Conservation (phyloP, 2,113 vertebrate species). For the Centropristis striata region DNA sequence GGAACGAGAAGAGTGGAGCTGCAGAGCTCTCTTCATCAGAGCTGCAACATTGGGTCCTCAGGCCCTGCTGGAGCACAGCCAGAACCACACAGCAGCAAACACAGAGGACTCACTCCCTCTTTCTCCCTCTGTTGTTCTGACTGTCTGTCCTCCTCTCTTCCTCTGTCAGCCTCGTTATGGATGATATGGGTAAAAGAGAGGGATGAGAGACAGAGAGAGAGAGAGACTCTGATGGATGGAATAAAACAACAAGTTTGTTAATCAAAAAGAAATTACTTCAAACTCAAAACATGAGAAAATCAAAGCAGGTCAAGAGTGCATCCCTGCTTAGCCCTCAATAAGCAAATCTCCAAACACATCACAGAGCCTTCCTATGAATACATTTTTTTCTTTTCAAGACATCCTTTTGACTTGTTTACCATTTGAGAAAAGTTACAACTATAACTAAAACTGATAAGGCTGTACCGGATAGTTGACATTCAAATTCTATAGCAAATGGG, state of each 20-base stretch:
- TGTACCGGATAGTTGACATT: too few species aligned
- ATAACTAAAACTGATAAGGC: neutral
- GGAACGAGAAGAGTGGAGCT: constrained; percentile 24
- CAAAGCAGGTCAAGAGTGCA: neutral
- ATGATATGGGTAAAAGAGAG: neutral
- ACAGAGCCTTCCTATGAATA: neutral
- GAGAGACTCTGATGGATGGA: neutral
- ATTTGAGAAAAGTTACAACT: neutral
- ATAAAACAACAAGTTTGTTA: neutral
- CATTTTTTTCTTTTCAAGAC: too few species aligned
- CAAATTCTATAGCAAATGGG: too few species aligned
- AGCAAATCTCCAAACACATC: neutral
- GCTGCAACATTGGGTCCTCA: constrained; percentile 64
- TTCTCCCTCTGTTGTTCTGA: constrained; percentile 32
- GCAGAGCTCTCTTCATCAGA: constrained; percentile 67
- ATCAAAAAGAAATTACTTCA: neutral
- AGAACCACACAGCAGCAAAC: constrained; percentile 56
- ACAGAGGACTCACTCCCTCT: constrained; percentile 6
- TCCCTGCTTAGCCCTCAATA: neutral
- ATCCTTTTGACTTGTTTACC: neutral
- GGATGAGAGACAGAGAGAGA: neutral
- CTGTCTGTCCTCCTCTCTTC: constrained; percentile 16
- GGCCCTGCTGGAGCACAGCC: constrained; percentile 60
- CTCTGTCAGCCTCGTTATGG: constrained; percentile 2
- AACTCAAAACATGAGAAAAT: constrained; percentile 14